These are phyloP conservation scores for Apamea epomidion DNA, from an alignment of 2,888 invertebrate genomes.

Conservation along the genomic window DNA sequence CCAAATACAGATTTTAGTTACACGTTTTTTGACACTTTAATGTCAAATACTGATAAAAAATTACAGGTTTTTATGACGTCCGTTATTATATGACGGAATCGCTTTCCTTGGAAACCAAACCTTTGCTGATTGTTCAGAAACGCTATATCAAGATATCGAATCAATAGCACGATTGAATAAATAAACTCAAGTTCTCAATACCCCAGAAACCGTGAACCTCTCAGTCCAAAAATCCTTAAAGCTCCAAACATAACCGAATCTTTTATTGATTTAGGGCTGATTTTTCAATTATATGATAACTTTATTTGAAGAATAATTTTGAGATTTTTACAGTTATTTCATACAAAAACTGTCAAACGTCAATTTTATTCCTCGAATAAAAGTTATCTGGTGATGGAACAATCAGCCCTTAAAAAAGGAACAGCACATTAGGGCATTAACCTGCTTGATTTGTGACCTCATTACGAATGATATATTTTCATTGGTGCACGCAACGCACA, in stretches of 20 bases:
- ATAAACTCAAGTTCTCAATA: background rate
- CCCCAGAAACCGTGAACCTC: background rate
- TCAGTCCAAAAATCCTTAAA: too few species aligned
- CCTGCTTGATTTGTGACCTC: conserved; percentile 53
- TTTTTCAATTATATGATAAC: too few species aligned
- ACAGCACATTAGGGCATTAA: conserved; percentile 34
- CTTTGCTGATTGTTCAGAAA: background rate
- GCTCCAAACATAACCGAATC: conserved; percentile 2
- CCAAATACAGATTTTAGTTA: background rate
- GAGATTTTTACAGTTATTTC: too few species aligned
- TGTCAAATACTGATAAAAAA: background rate
- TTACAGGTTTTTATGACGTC: background rate
- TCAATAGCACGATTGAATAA: background rate
- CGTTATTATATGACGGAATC: background rate
- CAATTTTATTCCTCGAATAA: too few species aligned
- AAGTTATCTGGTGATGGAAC: too few species aligned
- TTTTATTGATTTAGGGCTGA: conserved; percentile 30
- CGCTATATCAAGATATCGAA: background rate
- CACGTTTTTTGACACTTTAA: background rate
- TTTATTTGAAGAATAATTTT: too few species aligned
- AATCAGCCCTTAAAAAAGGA: conserved; percentile 26
- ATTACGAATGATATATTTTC: conserved; percentile 53
- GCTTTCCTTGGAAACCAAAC: background rate
- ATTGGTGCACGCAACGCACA: conserved; percentile 45
- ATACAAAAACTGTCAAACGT: too few species aligned